Percentiles rank a stretch among this genome's conserved stretches.
Conservation (phyloP, 2,797 vertebrate species). For the Aplochiton taeniatus region DNA sequence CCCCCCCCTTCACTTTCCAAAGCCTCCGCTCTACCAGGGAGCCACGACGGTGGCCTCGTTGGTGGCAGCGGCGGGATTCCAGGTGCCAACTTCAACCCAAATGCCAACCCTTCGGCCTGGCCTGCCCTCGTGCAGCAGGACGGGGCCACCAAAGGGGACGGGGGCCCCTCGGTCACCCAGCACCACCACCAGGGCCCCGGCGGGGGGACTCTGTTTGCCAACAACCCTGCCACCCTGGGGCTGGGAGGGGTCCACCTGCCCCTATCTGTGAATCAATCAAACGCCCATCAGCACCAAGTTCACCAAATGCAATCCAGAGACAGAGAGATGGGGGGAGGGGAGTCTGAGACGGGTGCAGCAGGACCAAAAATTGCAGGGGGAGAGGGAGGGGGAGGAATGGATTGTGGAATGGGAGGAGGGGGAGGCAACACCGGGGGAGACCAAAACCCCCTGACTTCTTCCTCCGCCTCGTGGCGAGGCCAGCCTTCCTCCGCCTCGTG, state of each 20-base stretch:
- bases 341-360: constrained; percentile 76
- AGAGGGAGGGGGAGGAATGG: constrained; percentile 65
- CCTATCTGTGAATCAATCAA: constrained; percentile 83
- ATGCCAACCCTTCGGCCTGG: constrained; percentile 99
- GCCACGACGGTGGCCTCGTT: constrained; percentile 85
- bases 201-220: constrained; percentile 71
- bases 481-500: constrained; percentile 69
- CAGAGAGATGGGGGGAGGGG: constrained; percentile 66
- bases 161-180: constrained; percentile 71
- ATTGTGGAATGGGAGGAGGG: constrained; percentile 64
- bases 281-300: constrained; percentile 81
- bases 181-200: constrained; percentile 72
- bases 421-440: constrained; percentile 63
- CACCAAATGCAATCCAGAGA: constrained; percentile 85
- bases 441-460: constrained; percentile 55
- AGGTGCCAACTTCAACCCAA: constrained; percentile 99
- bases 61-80: constrained; percentile 81
- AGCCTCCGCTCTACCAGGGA: constrained; percentile 77
- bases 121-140: constrained; percentile 97
- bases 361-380: constrained; percentile 81
- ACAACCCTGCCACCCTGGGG: constrained; percentile 69
- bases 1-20: constrained; percentile 80
- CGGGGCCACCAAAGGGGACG: constrained; percentile 71
- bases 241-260: constrained; percentile 65
- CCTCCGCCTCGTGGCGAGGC: constrained; percentile 73